Base-by-base conservation (phyloP, 2,113 vertebrate genomes). In the Theropithecus gelada region DNA sequence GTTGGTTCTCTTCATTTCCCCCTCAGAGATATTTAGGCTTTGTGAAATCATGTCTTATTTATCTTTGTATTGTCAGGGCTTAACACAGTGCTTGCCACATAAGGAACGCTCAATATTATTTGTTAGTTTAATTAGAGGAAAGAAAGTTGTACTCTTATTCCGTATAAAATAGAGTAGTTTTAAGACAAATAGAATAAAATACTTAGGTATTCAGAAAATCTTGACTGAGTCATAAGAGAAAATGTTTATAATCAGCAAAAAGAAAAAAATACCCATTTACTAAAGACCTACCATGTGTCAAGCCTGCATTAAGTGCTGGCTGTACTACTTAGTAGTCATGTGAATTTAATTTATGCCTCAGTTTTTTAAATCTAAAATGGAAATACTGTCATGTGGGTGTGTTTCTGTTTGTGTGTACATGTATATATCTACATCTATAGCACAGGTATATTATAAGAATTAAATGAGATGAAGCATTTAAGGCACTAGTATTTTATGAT, bases 161-260 rank as follows among this genome's bases (percentile, higher is more conserved):
- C n/a, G 59, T 66, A 94, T 52, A 94, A 96, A 76, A 88, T 17
- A 75, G 38, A 88, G 30, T 66, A 96, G 94, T 59, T 90, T 90
- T 64, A 93, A 95, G 45, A 90, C 17, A 94, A 32, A 16, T 70
- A 73, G 23, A 78, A 87, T 87, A 83, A 92, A 94, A 90, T 90
- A 86, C 22, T 10, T 83, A 90, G 18, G 23, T 76, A 68, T 59
- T 88, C 18, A 83, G 50, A 57, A 48, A 6, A 30, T 70, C 13
- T 75, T 88, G 76, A 52, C 48, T 93, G 25, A 81, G 9, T 91
- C 32, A 84, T 75, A 73, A 91, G 92, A 96, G 50, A 43, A 73
- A 94, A 80, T 68, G 12, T 73, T 75, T 78, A 66, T 40, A 64
- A 25, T 43, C 43, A 92, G 9, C 12, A 78, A 50, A 61, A 80